phyloP scores from a whole-genome alignment of 2,113 vertebrate genomes.

The Triplophysa tibetana region DNA sequence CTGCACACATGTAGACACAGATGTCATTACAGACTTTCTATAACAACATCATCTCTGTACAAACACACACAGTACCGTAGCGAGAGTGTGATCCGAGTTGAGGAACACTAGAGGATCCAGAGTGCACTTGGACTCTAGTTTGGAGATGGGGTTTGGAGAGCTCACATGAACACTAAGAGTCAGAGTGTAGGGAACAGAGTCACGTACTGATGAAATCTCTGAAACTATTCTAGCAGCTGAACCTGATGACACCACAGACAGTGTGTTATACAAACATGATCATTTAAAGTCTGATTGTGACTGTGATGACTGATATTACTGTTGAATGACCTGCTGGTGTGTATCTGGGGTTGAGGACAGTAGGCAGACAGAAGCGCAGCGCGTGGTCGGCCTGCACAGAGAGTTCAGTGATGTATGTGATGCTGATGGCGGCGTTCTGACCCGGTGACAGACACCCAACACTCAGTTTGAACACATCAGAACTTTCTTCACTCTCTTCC shows the following conservation, averaged over 20 bases:
- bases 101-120: conserved; percentile 71
- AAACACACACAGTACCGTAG: conserved; percentile 64
- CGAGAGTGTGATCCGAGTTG: conserved; percentile 67
- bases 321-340: conserved; percentile 64
- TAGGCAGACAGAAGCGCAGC: conserved; percentile 77
- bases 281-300: no score
- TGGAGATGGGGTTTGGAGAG: conserved; percentile 73
- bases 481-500: conserved; percentile 72
- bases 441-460: conserved; percentile 78
- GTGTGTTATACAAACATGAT: not conserved
- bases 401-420: conserved; percentile 80
- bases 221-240: conserved; percentile 40
- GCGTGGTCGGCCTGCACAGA: conserved; percentile 75
- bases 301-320: not conserved
- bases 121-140: conserved; percentile 74
- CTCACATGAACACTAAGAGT: conserved; percentile 66
- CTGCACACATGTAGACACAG: conserved; percentile 30
- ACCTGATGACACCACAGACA: conserved; percentile 49
- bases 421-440: conserved; percentile 71
- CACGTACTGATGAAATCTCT: conserved; percentile 60
- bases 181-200: conserved; percentile 75
- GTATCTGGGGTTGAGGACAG: conserved; percentile 81
- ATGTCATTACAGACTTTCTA: conserved; percentile 6
- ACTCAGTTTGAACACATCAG: conserved; percentile 77
- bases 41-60: not conserved